phyloP scores from a whole-genome alignment of 2,888 invertebrate genomes.

The Phaedon cochleariae region DNA sequence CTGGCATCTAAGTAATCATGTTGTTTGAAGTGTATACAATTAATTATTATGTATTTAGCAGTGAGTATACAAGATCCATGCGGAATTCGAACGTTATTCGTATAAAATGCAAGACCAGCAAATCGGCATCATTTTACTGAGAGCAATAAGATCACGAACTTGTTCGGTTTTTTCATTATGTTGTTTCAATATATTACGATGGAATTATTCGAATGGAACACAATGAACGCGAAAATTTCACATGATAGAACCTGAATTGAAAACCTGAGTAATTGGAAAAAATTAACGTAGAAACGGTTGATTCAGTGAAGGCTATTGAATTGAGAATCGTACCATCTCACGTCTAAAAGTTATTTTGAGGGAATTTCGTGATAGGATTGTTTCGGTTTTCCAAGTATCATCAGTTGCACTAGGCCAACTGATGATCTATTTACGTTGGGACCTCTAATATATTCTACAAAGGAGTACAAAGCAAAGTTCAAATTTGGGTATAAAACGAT shows the following conservation, averaged over 20 bases:
- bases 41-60: conserved; percentile 52
- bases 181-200: background rate
- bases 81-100: conserved; percentile 51
- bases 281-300: too few species aligned
- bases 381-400: too few species aligned
- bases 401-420: too few species aligned
- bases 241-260: background rate
- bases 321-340: too few species aligned
- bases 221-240: background rate
- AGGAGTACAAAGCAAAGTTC: too few species aligned
- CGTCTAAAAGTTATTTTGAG: too few species aligned
- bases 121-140: conserved; percentile 49
- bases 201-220: background rate
- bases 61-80: conserved; percentile 44
- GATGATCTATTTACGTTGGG: too few species aligned
- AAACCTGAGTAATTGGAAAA: too few species aligned
- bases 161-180: conserved; percentile 18
- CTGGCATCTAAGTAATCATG: conserved; percentile 38
- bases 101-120: conserved; percentile 51
- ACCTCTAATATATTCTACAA: too few species aligned
- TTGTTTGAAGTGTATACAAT: conserved; percentile 45
- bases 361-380: too few species aligned
- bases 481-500: too few species aligned
- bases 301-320: too few species aligned
- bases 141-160: conserved; percentile 49